Conservation (phyloP, 2,888 invertebrate genomes). For the Tetragonisca angustula region DNA sequence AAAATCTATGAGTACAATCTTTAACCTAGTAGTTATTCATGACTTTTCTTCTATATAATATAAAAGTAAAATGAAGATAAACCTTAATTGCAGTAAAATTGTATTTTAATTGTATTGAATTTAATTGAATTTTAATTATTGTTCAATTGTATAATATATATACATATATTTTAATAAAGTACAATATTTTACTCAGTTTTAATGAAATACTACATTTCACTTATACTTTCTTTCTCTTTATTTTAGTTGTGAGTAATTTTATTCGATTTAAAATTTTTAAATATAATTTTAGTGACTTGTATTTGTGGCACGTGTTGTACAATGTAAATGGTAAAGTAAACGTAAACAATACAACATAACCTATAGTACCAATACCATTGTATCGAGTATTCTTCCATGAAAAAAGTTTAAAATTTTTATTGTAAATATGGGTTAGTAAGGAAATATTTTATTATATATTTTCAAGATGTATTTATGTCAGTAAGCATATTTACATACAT, state of each 20-base stretch:
- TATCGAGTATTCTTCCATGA: neutral
- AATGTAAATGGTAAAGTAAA: neutral
- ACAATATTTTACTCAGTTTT: neutral
- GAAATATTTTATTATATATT: neutral
- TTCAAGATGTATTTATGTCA: neutral
- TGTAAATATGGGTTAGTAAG: neutral
- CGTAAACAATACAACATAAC: slow-evolving; percentile 7
- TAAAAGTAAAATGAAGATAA: neutral
- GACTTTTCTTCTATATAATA: neutral
- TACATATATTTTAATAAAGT: neutral
- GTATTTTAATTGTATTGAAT: neutral
- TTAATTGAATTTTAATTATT: neutral
- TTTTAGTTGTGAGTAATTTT: neutral
- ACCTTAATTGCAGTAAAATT: neutral
- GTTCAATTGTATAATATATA: neutral
- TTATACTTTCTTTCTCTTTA: neutral
- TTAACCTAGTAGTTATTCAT: neutral
- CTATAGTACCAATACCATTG: neutral
- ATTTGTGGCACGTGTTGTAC: neutral
- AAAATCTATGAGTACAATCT: neutral
- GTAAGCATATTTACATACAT: neutral
- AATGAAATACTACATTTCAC: neutral
- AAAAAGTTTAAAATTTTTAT: neutral
- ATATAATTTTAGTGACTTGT: neutral
- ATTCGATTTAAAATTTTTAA: neutral